phyloP scores from a whole-genome alignment of 2,113 vertebrate species.

The Planiliza haematocheilus region DNA sequence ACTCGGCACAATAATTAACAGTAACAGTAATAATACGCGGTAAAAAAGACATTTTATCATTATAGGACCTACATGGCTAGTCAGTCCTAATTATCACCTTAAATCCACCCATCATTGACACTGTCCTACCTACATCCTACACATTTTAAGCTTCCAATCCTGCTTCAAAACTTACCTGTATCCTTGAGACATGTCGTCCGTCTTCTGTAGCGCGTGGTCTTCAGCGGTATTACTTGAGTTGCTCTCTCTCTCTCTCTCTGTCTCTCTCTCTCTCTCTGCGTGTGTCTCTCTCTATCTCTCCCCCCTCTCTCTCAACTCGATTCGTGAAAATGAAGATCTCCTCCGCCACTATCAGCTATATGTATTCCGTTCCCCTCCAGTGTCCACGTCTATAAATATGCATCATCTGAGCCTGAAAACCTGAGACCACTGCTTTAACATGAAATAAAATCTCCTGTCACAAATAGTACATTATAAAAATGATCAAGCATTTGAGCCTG shows the following conservation, averaged over 20 bases:
- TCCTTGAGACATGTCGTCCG: constrained; percentile 79
- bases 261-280: constrained; percentile 36
- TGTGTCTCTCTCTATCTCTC: constrained; percentile 72
- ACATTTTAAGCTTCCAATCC: neutral
- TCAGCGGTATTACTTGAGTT: constrained; percentile 73
- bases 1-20: neutral
- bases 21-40: neutral
- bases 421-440: too few species aligned
- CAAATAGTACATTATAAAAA: too few species aligned
- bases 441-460: too few species aligned
- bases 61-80: neutral
- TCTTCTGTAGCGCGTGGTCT: constrained; percentile 81
- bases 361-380: neutral
- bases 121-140: neutral
- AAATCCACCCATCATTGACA: too few species aligned
- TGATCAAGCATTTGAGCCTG: neutral
- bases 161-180: constrained; percentile 84
- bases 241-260: constrained; percentile 34
- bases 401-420: neutral
- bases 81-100: neutral
- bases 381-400: neutral
- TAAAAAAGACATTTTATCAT: neutral
- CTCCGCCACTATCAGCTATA: neutral
- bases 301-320: constrained; percentile 58
- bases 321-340: constrained; percentile 22